A percentile compares a stretch with the other conserved stretches of the same genome.
These are phyloP conservation scores for Pipistrellus kuhlii DNA, from an alignment of 2,797 vertebrate genomes.

Conservation along the genomic window DNA sequence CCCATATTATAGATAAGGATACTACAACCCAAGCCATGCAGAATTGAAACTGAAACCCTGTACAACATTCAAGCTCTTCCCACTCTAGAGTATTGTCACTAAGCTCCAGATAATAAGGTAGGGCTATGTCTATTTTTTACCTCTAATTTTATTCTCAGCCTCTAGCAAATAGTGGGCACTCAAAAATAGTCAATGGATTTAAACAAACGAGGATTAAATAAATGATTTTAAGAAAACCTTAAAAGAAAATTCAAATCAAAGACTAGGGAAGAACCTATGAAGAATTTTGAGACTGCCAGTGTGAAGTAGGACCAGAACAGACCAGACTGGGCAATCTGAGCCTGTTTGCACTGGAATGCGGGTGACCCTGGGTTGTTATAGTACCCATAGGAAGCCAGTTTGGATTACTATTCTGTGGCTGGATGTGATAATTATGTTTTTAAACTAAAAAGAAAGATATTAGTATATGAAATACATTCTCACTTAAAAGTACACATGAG, in stretches of 20 bases:
- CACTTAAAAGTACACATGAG: neutral
- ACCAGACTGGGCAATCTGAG: neutral
- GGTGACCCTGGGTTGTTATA: neutral
- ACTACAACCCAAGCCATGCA: neutral
- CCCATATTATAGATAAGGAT: neutral
- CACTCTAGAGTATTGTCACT: neutral
- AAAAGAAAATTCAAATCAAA: slow-evolving; percentile 56
- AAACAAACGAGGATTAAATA: neutral
- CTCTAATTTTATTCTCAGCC: slow-evolving; percentile 12
- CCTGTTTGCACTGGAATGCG: neutral
- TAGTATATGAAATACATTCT: slow-evolving; percentile 47
- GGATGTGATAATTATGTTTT: slow-evolving; percentile 47
- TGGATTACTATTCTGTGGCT: neutral
- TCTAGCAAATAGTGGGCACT: neutral
- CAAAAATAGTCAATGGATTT: neutral
- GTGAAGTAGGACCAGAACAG: neutral
- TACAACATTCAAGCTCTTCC: neutral
- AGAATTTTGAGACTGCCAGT: neutral
- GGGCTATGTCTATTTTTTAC: neutral
- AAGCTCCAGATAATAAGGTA: slow-evolving; percentile 23
- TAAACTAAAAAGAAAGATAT: slow-evolving; percentile 37
- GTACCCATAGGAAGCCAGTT: neutral
- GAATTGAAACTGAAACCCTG: neutral
- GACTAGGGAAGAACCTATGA: neutral
- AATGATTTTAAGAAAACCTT: neutral